Evolutionary conservation across 2,888 invertebrate genomes (phyloP).

Genomic region (Spialia ferax): DNA sequence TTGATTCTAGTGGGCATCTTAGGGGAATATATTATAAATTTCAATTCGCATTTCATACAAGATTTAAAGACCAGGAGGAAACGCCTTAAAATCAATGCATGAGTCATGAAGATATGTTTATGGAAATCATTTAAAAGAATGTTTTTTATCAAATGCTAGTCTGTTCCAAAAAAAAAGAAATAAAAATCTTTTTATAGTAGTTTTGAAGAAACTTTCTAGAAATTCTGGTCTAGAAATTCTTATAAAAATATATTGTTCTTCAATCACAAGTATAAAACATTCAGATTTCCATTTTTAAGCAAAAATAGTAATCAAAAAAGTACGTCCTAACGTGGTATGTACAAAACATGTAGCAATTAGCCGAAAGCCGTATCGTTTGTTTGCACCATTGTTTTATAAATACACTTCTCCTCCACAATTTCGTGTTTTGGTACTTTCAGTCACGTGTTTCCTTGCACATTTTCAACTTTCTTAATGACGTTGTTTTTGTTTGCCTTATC

Average conservation of each 20-base stretch:
- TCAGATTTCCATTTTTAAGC: neutral
- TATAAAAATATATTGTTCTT: too few relatives aligned
- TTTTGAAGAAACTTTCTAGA: too few relatives aligned
- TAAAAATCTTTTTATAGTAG: too few relatives aligned
- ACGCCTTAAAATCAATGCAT: neutral
- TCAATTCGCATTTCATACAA: too few relatives aligned
- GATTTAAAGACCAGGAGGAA: too few relatives aligned
- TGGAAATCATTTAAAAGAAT: neutral
- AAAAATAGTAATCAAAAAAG: neutral
- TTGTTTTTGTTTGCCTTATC: neutral
- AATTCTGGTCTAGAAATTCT: too few relatives aligned
- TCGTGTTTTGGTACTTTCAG: conserved; percentile 22
- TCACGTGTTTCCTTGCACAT: conserved; percentile 20
- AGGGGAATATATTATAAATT: too few relatives aligned
- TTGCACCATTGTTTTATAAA: conserved; percentile 36
- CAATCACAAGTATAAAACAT: neutral
- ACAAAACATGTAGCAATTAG: neutral
- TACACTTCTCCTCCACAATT: conserved; percentile 9
- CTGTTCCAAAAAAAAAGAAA: neutral
- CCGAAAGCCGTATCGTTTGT: neutral
- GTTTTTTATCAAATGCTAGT: neutral
- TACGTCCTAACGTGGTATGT: neutral
- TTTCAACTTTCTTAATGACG: neutral
- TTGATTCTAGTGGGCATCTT: too few relatives aligned
- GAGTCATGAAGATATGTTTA: neutral